These are phyloP conservation scores for Gouania willdenowi DNA, from an alignment of 2,797 vertebrate species.

Conservation along the genomic window DNA sequence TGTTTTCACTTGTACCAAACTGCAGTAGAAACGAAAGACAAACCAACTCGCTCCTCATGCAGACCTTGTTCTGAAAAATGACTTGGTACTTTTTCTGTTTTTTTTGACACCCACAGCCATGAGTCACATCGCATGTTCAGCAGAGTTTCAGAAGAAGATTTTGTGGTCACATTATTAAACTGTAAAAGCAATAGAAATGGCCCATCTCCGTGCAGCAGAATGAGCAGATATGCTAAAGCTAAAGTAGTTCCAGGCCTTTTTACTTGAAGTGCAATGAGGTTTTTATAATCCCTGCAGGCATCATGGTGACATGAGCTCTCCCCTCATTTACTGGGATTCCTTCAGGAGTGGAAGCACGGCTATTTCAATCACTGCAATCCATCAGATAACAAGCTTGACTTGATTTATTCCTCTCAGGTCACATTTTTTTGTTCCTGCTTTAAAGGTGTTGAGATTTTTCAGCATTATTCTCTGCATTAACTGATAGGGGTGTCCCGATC, in stretches of 20 bases:
- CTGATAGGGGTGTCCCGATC: too few relatives aligned
- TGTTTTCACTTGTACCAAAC: too few relatives aligned
- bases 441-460: too few relatives aligned
- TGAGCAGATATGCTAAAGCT: conserved; percentile 22
- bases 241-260: conserved; percentile 30
- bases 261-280: conserved; percentile 34
- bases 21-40: too few relatives aligned
- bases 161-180: too few relatives aligned
- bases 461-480: too few relatives aligned
- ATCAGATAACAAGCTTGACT: conserved; percentile 12
- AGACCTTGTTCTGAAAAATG: too few relatives aligned
- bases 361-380: conserved; percentile 38
- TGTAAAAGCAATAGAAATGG: conserved; percentile 1
- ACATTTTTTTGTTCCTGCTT: conserved; percentile 8
- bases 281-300: conserved; percentile 50
- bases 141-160: background rate
- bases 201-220: conserved; percentile 7
- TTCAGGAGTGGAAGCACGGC: conserved; percentile 40
- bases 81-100: too few relatives aligned
- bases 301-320: conserved; percentile 35
- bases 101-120: too few relatives aligned
- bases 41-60: too few relatives aligned
- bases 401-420: background rate
- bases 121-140: too few relatives aligned
- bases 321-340: conserved; percentile 50